These are phyloP conservation scores for Campylomormyrus tamandua DNA, from an alignment of 2,113 vertebrate genomes.

Conservation along the genomic window DNA sequence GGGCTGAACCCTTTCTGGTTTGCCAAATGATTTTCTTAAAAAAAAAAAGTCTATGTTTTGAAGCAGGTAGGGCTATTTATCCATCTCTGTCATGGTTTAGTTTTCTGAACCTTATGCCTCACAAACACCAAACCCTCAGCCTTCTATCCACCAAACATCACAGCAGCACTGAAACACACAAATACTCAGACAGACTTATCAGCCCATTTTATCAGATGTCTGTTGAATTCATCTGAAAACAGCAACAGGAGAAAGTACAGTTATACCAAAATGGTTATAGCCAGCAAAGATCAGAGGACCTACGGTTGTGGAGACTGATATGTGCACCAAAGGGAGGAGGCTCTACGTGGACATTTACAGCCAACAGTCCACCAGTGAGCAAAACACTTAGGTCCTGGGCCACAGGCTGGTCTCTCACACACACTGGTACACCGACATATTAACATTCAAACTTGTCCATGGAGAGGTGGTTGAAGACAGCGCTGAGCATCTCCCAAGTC, in stretches of 20 bases:
- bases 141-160: neutral
- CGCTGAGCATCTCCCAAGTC: slow-evolving; percentile 39
- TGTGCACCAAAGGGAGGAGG: slow-evolving; percentile 61
- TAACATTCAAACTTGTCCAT: neutral
- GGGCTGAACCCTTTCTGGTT: neutral
- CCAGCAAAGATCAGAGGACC: slow-evolving; percentile 70
- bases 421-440: neutral
- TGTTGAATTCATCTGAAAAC: slow-evolving; percentile 27
- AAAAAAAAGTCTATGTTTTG: neutral
- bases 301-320: slow-evolving; percentile 68
- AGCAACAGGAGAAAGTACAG: slow-evolving; percentile 40
- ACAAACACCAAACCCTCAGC: neutral
- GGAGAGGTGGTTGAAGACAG: slow-evolving; percentile 21
- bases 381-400: neutral
- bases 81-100: neutral
- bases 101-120: neutral
- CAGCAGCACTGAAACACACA: slow-evolving; percentile 5
- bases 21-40: neutral
- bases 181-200: slow-evolving; percentile 27
- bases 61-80: neutral
- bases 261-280: slow-evolving; percentile 58
- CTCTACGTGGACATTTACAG: slow-evolving; percentile 21
- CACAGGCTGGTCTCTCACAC: neutral
- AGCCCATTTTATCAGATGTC: slow-evolving; percentile 28
- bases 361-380: neutral